phyloP scores from a whole-genome alignment of 2,797 vertebrate species.

The Pangasius djambal region DNA sequence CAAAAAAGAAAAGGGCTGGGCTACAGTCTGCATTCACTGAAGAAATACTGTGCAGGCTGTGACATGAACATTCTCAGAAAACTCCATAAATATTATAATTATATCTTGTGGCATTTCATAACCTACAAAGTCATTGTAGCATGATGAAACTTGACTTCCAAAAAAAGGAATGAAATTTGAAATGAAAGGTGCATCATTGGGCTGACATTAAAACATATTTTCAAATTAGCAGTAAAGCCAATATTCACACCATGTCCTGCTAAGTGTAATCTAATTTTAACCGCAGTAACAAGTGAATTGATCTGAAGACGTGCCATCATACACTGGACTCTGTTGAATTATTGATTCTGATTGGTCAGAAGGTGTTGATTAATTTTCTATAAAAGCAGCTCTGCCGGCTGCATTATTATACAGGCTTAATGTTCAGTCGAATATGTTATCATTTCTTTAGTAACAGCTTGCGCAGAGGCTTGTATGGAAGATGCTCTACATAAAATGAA shows the following conservation, averaged over 20 bases:
- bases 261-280: not conserved
- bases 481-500: not conserved
- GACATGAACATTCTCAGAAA: constrained; percentile 27
- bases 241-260: not conserved
- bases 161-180: not conserved
- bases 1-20: constrained; percentile 31
- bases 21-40: constrained; percentile 32
- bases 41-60: constrained; percentile 30
- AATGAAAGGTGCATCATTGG: not conserved
- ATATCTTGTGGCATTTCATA: constrained; percentile 8
- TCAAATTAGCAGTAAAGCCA: not conserved
- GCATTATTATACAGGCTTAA: not conserved
- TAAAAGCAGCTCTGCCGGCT: not conserved
- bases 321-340: not conserved
- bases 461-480: not conserved
- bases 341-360: not conserved
- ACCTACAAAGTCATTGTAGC: constrained; percentile 4
- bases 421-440: not conserved
- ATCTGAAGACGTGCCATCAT: not conserved
- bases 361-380: not conserved
- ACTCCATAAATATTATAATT: constrained; percentile 13
- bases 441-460: not conserved
- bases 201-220: not conserved
- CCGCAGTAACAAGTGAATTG: not conserved
- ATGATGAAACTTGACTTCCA: constrained; percentile 8